A percentile compares a stretch with the other conserved stretches of the same genome.
Conservation (phyloP, 2,797 vertebrate genomes). For the Alosa sapidissima region DNA sequence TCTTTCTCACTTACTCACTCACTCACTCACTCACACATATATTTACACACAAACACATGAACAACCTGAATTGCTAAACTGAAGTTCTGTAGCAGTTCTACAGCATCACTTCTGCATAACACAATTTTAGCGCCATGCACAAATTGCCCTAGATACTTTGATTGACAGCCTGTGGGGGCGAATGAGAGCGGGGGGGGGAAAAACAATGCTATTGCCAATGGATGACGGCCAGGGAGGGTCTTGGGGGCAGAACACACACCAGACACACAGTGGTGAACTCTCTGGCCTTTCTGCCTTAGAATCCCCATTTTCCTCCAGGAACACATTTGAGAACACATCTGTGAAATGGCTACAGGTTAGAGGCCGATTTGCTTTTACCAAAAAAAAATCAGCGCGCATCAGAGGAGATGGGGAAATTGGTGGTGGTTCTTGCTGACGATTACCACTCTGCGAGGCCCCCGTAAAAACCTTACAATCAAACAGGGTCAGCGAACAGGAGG, state of each 20-base stretch:
- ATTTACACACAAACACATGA: not conserved
- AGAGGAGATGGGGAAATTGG: conserved; percentile 8
- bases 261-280: not conserved
- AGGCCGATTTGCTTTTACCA: not conserved
- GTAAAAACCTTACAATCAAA: conserved; percentile 13
- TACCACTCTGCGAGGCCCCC: not conserved
- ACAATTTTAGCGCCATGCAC: not conserved
- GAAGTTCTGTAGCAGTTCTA: not conserved
- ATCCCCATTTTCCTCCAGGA: not conserved
- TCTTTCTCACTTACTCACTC: not conserved
- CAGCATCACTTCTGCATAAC: not conserved
- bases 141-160: not conserved
- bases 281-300: not conserved
- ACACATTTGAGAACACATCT: conserved; percentile 3
- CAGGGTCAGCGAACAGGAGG: not conserved
- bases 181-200: not conserved
- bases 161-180: not conserved
- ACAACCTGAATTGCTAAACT: not conserved
- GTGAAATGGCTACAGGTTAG: not conserved
- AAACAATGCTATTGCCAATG: not conserved
- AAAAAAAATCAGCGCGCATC: not conserved
- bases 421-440: not conserved
- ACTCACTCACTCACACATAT: not conserved
- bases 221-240: not conserved
- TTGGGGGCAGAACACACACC: not conserved